Evolutionary conservation across 2,113 vertebrate species (phyloP).

Genomic region (Petromus typicus): DNA sequence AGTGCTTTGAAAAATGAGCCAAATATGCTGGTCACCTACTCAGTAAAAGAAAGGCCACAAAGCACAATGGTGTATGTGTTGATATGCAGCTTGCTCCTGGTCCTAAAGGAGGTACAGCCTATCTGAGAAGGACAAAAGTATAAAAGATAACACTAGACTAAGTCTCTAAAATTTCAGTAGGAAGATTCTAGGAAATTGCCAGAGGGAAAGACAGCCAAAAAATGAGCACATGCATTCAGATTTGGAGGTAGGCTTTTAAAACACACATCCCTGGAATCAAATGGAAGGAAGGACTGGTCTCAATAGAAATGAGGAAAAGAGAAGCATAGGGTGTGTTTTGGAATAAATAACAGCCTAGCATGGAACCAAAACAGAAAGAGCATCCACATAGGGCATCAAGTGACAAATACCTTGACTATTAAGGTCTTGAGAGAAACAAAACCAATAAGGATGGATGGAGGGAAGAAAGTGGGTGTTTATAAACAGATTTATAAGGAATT

Average conservation of each 20-base stretch:
- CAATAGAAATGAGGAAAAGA: not conserved
- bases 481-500: slow-evolving; percentile 45
- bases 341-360: not conserved
- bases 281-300: not conserved
- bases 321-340: not conserved
- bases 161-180: slow-evolving; percentile 41
- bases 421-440: slow-evolving; percentile 34
- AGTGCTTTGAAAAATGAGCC: not conserved
- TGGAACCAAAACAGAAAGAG: not conserved
- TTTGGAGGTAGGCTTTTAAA: not conserved
- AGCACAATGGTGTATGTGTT: not conserved
- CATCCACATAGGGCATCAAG: not conserved
- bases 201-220: not conserved
- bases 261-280: not conserved
- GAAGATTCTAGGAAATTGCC: not conserved
- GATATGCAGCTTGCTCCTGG: not conserved
- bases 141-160: not conserved
- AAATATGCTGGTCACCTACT: not conserved
- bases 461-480: not conserved
- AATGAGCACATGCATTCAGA: not conserved
- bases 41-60: not conserved
- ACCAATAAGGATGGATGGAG: not conserved
- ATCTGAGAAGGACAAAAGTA: not conserved
- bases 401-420: not conserved
- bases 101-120: slow-evolving; percentile 18